These are phyloP conservation scores for Ramphastos sulfuratus DNA, from an alignment of 2,113 vertebrate genomes.

Conservation along the genomic window DNA sequence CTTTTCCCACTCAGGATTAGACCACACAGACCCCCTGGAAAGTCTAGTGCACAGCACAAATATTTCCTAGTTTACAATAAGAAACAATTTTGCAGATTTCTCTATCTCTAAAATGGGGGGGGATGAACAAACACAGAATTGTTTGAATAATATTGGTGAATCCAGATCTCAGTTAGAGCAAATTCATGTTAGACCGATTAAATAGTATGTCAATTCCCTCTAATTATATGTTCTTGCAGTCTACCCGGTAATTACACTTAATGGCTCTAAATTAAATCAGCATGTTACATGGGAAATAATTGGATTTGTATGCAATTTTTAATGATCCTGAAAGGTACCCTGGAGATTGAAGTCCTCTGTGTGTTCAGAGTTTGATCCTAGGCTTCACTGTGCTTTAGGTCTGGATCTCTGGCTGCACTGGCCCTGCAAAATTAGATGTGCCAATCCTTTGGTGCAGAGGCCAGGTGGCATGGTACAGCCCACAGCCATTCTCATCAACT, in stretches of 20 bases:
- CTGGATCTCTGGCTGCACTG: background rate
- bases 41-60: background rate
- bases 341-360: background rate
- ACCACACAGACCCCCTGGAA: background rate
- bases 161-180: conserved; percentile 20
- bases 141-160: conserved; percentile 33
- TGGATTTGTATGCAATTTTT: conserved; percentile 39
- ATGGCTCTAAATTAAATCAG: conserved; percentile 46
- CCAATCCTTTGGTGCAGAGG: background rate
- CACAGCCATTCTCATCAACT: background rate
- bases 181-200: conserved; percentile 52
- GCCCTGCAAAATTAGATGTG: background rate
- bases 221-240: conserved; percentile 41
- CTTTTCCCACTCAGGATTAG: background rate
- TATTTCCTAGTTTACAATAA: conserved; percentile 28
- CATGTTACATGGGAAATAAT: conserved; percentile 57
- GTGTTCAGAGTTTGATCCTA: background rate
- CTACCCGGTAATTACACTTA: conserved; percentile 30
- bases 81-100: rapidly evolving
- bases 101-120: background rate
- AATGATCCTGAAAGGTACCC: conserved; percentile 18
- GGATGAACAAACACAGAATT: conserved; percentile 16
- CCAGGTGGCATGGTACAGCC: background rate
- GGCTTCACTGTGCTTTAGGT: background rate
- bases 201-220: conserved; percentile 47